These are phyloP conservation scores for Bujurquina vittata DNA, from an alignment of 2,113 vertebrate species.

Conservation along the genomic window DNA sequence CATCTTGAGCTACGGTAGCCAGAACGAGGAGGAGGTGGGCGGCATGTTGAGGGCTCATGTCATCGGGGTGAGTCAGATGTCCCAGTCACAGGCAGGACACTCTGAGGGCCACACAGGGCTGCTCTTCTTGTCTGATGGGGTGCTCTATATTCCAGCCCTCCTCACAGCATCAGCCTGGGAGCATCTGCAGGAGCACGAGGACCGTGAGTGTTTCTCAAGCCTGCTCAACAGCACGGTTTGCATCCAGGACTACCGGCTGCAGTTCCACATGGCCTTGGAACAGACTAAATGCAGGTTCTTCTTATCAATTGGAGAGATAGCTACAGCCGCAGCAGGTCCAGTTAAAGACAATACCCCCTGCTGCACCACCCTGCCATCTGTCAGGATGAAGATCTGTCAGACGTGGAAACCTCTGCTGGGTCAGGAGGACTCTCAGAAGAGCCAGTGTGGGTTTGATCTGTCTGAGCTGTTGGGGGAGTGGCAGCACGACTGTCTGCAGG, in stretches of 20 bases:
- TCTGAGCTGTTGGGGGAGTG: constrained; percentile 62
- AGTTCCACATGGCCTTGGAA: constrained; percentile 47
- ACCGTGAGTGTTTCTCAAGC: constrained; percentile 54
- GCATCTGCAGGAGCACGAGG: constrained; percentile 58
- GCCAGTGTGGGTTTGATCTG: constrained; percentile 39
- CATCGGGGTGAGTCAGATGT: constrained; percentile 48
- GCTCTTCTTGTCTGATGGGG: constrained; percentile 70
- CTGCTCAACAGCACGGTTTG: constrained; percentile 53
- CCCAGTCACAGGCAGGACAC: constrained; percentile 47
- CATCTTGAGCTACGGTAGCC: constrained; percentile 38
- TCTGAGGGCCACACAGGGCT: constrained; percentile 20
- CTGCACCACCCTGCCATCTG: constrained; percentile 38
- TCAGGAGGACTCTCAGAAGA: constrained; percentile 31
- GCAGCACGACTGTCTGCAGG: constrained; percentile 48
- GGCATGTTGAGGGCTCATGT: constrained; percentile 59
- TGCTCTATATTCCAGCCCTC: constrained; percentile 60
- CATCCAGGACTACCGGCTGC: constrained; percentile 45
- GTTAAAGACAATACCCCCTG: constrained; percentile 18
- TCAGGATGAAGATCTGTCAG: constrained; percentile 44
- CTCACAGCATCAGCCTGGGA: constrained; percentile 65
- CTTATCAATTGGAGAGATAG: constrained; percentile 48
- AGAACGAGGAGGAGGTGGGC: neutral
- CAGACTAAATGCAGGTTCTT: constrained; percentile 52
- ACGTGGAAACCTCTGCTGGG: constrained; percentile 42
- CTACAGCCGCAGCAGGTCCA: neutral